Percentiles rank a stretch among this genome's conserved stretches.
Evolutionary conservation across 2,797 vertebrate species (phyloP).

Genomic region (Decapterus maruadsi): DNA sequence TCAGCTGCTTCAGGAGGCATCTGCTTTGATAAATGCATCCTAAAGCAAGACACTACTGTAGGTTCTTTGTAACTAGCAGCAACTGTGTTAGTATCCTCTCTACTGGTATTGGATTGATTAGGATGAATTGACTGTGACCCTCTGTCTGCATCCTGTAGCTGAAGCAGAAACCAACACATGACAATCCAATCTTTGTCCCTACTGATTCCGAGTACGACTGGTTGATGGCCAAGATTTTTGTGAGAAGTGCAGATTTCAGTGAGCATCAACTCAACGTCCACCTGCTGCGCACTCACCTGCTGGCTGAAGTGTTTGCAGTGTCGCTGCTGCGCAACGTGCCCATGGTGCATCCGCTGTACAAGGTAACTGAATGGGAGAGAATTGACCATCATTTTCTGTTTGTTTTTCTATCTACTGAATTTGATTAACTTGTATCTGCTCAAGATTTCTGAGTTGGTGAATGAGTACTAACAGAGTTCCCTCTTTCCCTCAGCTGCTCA

Average conservation of each 20-base stretch:
- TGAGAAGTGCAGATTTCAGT: constrained; percentile 72
- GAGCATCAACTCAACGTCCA: constrained; percentile 72
- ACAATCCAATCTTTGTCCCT: constrained; percentile 77
- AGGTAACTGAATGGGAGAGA: constrained; percentile 57
- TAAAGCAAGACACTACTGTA: background rate
- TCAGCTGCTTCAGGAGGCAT: background rate
- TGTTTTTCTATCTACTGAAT: background rate
- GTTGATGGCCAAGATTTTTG: constrained; percentile 76
- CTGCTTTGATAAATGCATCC: background rate
- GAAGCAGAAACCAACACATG: constrained; percentile 74
- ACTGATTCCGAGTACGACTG: constrained; percentile 75
- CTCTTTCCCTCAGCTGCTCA: constrained; percentile 63
- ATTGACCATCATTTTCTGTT: background rate
- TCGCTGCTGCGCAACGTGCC: constrained; percentile 83
- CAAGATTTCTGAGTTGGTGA: background rate
- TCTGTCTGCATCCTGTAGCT: constrained; percentile 51
- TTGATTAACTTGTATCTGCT: background rate
- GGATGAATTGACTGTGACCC: background rate
- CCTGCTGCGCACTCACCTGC: constrained; percentile 84
- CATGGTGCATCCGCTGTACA: constrained; percentile 78
- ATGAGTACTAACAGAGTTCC: background rate
- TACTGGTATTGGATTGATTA: background rate
- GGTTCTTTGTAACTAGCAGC: background rate
- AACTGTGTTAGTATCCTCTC: too few species aligned
- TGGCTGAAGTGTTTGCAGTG: constrained; percentile 83